Evolutionary conservation across 2,113 vertebrate genomes (phyloP).

Genomic region (Raja brachyura): DNA sequence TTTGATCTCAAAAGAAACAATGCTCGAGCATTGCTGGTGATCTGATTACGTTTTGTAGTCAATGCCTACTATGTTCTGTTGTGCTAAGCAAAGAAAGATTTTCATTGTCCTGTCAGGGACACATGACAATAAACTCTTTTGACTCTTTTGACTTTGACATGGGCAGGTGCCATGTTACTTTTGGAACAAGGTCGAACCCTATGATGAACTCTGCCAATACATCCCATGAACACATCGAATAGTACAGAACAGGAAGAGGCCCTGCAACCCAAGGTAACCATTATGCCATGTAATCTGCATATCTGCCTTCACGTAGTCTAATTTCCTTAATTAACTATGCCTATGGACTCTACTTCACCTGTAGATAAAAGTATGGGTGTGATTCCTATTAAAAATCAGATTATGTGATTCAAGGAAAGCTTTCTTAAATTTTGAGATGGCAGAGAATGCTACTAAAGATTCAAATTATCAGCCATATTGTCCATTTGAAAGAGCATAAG

Average conservation of each 20-base stretch:
- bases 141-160: no score
- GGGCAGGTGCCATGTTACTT: neutral
- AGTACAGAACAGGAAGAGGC: no score
- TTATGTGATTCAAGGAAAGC: neutral
- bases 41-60: no score
- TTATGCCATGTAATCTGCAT: no score
- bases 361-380: neutral
- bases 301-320: no score
- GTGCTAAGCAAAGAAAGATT: no score
- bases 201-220: neutral
- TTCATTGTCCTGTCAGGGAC: no score
- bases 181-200: neutral
- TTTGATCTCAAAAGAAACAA: neutral
- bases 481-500: neutral
- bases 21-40: neutral
- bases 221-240: neutral
- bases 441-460: neutral
- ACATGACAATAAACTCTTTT: no score
- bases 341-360: neutral
- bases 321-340: no score
- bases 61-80: no score
- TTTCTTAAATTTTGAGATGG: neutral
- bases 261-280: no score
- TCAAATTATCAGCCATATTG: neutral
- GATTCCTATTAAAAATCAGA: neutral